Conservation (phyloP, 2,113 vertebrate species). For the Lucifuga dentata region DNA sequence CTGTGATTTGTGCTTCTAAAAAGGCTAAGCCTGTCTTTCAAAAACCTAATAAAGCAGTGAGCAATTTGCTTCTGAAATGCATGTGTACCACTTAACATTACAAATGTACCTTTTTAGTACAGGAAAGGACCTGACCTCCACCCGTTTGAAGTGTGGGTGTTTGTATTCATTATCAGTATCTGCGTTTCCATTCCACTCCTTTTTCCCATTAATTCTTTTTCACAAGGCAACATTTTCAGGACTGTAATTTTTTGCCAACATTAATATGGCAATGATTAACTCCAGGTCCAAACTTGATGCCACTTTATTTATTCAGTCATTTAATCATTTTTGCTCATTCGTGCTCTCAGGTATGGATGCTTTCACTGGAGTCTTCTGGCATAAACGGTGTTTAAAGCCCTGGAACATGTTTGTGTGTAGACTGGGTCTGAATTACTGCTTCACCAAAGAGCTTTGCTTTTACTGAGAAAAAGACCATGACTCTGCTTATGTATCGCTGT, state of each 20-base stretch:
- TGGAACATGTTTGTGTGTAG: background rate
- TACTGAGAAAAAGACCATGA: background rate
- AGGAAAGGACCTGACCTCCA: background rate
- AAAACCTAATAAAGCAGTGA: too few relatives aligned
- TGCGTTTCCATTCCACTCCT: background rate
- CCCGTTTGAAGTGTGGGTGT: background rate
- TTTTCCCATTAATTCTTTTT: background rate
- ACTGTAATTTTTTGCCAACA: background rate
- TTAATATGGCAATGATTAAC: background rate
- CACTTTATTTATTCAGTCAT: background rate
- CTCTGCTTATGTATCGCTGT: background rate
- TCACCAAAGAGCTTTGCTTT: too few relatives aligned
- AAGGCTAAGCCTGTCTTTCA: too few relatives aligned
- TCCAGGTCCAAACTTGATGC: background rate
- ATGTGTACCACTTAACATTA: too few relatives aligned
- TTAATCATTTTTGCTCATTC: background rate
- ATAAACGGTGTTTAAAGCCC: background rate
- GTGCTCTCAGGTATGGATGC: too few relatives aligned
- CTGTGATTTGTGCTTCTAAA: too few relatives aligned
- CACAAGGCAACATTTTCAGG: background rate
- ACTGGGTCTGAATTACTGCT: too few relatives aligned
- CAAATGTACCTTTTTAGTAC: too few relatives aligned
- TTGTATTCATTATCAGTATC: background rate
- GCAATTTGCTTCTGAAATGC: too few relatives aligned
- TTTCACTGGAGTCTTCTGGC: background rate